Evolutionary conservation across 2,797 vertebrate species (phyloP).

Genomic region (Typhlichthys eigenmanni): DNA sequence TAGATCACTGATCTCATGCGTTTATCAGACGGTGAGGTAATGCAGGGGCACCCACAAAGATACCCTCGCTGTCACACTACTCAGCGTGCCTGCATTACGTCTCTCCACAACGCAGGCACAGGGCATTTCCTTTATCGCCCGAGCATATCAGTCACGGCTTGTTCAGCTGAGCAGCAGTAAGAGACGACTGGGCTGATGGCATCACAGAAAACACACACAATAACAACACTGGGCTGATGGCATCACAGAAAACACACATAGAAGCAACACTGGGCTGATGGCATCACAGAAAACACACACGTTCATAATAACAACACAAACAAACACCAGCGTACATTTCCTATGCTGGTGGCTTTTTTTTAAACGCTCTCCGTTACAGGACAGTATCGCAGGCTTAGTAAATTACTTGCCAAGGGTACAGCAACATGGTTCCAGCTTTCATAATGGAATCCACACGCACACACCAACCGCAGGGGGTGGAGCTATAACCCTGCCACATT

Average conservation of each 20-base stretch:
- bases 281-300: not conserved
- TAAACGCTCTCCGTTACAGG: not conserved
- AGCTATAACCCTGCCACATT: slow-evolving; percentile 30
- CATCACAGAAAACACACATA: not conserved
- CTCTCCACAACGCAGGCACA: too few relatives aligned
- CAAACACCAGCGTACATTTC: too few relatives aligned
- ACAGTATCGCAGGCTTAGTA: slow-evolving; percentile 2
- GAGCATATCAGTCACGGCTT: too few relatives aligned
- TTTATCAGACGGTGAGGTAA: too few relatives aligned
- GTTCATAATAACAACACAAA: too few relatives aligned
- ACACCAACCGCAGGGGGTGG: slow-evolving; percentile 15
- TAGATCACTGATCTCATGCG: too few relatives aligned
- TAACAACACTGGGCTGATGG: too few relatives aligned
- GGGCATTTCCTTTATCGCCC: too few relatives aligned
- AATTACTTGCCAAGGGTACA: slow-evolving; percentile 17
- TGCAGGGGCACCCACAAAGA: too few relatives aligned
- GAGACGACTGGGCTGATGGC: not conserved
- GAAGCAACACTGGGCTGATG: not conserved
- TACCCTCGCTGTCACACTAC: too few relatives aligned
- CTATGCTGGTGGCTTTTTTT: too few relatives aligned
- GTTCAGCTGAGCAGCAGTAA: not conserved
- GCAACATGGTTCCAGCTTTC: not conserved
- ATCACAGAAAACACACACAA: not conserved
- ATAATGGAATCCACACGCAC: not conserved
- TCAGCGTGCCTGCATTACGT: too few relatives aligned